Conservation (phyloP, 1,140 invertebrate genomes). For the Drosophila lowei region DNA sequence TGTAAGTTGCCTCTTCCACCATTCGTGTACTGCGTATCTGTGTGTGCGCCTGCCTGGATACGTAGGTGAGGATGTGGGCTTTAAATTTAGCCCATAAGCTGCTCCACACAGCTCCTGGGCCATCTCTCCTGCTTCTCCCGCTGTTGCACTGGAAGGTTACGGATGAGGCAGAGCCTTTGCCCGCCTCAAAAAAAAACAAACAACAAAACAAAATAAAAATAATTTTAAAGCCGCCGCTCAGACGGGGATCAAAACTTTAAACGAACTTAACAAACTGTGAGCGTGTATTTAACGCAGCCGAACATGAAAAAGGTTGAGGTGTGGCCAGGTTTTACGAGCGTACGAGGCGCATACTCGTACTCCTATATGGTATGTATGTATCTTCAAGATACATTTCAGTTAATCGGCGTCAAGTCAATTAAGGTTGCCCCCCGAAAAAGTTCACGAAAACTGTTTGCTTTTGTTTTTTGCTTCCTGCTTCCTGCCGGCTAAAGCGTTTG, state of each 20-base stretch:
- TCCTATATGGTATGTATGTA: slow-evolving; percentile 14
- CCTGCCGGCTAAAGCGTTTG: not conserved
- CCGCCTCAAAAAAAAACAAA: not conserved
- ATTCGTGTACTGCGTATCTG: slow-evolving; percentile 10
- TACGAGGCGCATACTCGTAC: no score
- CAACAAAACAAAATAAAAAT: not conserved
- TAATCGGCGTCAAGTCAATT: slow-evolving; percentile 73
- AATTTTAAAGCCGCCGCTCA: slow-evolving; percentile 66
- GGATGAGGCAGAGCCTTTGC: slow-evolving; percentile 15
- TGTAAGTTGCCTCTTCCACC: slow-evolving; percentile 66
- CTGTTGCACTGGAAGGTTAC: slow-evolving; percentile 3
- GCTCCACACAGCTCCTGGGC: slow-evolving; percentile 4
- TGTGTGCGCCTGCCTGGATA: slow-evolving; percentile 13
- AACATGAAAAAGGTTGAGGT: slow-evolving; percentile 47
- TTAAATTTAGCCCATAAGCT: slow-evolving; percentile 75
- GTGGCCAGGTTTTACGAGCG: no score
- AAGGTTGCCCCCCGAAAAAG: slow-evolving; percentile 47
- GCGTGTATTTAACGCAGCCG: slow-evolving; percentile 53
- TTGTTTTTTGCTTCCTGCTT: not conserved
- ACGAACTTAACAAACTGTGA: slow-evolving; percentile 66
- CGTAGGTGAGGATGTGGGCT: slow-evolving; percentile 49
- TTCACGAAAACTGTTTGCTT: slow-evolving; percentile 41
- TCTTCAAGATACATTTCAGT: slow-evolving; percentile 67
- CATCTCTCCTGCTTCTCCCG: not conserved
- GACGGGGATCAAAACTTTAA: slow-evolving; percentile 69